Base-by-base conservation (phyloP, 2,797 vertebrate genomes). In the Cyprinodon diabolis region DNA sequence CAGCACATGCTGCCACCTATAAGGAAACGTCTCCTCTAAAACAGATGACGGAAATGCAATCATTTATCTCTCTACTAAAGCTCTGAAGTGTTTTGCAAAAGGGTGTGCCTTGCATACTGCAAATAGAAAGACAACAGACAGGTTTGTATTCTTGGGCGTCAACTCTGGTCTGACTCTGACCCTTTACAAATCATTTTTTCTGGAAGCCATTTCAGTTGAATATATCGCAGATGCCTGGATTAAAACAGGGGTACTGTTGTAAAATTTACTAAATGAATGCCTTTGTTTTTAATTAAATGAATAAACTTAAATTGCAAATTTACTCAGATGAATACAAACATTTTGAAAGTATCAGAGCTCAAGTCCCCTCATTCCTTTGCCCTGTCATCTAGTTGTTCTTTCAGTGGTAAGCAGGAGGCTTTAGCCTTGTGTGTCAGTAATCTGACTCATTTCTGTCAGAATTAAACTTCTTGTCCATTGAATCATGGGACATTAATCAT, bases 91-190 rank as follows among this genome's bases (percentile, higher is more conserved):
- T 45, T 51, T 65, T 74, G 37, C 9, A 51, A n/a, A 43, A 71
- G 67, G 81, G 72, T 37, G 76, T 81, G 81, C 40, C 62, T 49
- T 2, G 40, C 60, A 70, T 10, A 1, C 37, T 43, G 71, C 48
- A 75, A 56, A 56, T 65, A 68, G 15, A 69, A 54, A 3, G 57
- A 43, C 11, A 58, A 35, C 49, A 66, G 19, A 6, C 11, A 8
- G 67, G 54, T 12, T 25, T 45, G 43, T 48, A 47, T 73, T 75
- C 13, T 58, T 51, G 35, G 65, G 58, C 66, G 66, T 63, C 67
- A 54, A 73, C 48, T 43, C 21, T 0, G 77, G 73, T 84, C 85
- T 85, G 66, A 69, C 69, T 66, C 78, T 52, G 4, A 63, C 15
- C 49, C 60, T 1, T 10, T 7, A 66, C 30, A 47, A 65, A 68